Evolutionary conservation across 2,113 vertebrate species (phyloP), one percentile per base, ranked within the genome.

Genomic region (Strix aluco): DNA sequence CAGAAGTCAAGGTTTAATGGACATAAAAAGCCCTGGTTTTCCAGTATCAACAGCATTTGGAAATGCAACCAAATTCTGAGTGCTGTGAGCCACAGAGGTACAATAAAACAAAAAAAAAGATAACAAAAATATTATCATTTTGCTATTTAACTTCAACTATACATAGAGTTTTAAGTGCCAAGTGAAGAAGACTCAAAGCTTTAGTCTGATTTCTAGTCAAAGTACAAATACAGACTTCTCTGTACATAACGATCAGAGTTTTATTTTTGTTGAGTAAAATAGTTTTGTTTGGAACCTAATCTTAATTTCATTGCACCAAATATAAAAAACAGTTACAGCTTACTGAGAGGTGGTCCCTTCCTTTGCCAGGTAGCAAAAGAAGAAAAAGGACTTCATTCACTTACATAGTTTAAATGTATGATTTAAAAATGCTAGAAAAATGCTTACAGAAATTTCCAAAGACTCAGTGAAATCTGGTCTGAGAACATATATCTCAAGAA

Each of bases 251-350:
- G 52, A 66, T 62, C 46, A 66, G 16, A 62, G 57, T 72, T 93
- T 87, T 83, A 82, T 63, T 96, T 83, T 62, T 83, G 46, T 83
- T 63, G 54, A 93, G 36, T 52, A 65, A 86, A 90, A 90, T 1
- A 65, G 62, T 81, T 95, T 82, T 72, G 80, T 88, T 91, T 95
- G 86, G 82, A 95, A 95, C 66, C 55, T 72, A 72, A 90, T 81
- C 91, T 81, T 90, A 44, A 85, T 90, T 88, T 93, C 55, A 66
- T 38, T 72, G 58, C 80, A 93, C 36, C 58, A 90, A 94, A 83
- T 58, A 71, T 9, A 75, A 81, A 94, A 87, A 81, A 2, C 51
- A 86, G 69, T 66, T 87, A 78, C 55, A 74, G 8, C 15, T 85
- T 67, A 73, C 52, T 71, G 90, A 95, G 55, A 88, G 87, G 90